phyloP scores from a whole-genome alignment of 2,888 invertebrate genomes.

The Drosophila tripunctata region DNA sequence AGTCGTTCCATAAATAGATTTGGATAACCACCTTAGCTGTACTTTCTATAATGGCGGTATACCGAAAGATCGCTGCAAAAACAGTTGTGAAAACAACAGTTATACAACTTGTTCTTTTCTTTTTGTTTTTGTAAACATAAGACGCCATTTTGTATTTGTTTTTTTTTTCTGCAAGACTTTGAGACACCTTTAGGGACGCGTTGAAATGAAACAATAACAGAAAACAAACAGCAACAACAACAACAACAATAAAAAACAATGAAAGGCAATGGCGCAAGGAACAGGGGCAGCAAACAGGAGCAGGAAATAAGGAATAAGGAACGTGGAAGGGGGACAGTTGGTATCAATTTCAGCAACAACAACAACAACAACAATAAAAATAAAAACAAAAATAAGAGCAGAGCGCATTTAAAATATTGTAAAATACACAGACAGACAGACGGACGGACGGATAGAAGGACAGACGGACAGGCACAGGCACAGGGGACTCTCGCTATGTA shows the following conservation, averaged over 20 bases:
- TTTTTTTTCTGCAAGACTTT: slow-evolving; percentile 32
- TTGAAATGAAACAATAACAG: slow-evolving; percentile 78
- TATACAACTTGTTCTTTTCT: background rate
- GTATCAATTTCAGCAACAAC: slow-evolving; percentile 63
- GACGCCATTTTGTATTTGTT: slow-evolving; percentile 39
- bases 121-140: background rate
- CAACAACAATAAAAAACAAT: slow-evolving; percentile 28
- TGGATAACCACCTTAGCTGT: no score
- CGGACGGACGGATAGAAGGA: background rate
- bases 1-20: no score
- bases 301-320: slow-evolving; percentile 3
- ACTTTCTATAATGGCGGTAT: background rate
- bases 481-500: slow-evolving; percentile 40
- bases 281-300: background rate
- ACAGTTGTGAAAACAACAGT: background rate
- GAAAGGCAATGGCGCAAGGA: background rate
- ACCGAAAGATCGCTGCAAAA: background rate
- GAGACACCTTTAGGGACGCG: slow-evolving; percentile 68
- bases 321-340: slow-evolving; percentile 6
- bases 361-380: slow-evolving; percentile 34
- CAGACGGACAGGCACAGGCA: slow-evolving; percentile 3
- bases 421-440: slow-evolving; percentile 36
- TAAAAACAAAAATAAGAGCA: slow-evolving; percentile 47
- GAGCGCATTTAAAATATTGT: slow-evolving; percentile 60
- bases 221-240: slow-evolving; percentile 47